Conservation (phyloP, 2,113 vertebrate genomes). For the Balaeniceps rex region DNA sequence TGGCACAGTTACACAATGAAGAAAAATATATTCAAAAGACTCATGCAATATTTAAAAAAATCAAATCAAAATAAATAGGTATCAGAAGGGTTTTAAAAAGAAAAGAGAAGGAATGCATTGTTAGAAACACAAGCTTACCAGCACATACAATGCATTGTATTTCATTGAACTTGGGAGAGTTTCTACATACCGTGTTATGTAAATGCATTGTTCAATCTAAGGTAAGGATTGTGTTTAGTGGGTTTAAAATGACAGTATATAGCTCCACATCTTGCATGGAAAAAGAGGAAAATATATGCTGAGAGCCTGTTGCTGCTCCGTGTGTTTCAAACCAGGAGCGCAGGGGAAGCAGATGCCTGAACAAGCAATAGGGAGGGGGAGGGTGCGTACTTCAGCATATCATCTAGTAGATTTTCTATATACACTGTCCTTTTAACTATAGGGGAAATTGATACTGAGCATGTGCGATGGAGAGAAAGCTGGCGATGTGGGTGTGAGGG, state of each 20-base stretch:
- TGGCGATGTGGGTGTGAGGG: slow-evolving; percentile 80
- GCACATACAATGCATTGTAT: slow-evolving; percentile 80
- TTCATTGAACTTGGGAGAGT: slow-evolving; percentile 62
- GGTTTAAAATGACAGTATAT: slow-evolving; percentile 86
- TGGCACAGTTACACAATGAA: slow-evolving; percentile 69
- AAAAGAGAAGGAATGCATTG: slow-evolving; percentile 63
- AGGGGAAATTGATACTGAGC: slow-evolving; percentile 69
- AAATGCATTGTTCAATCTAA: slow-evolving; percentile 78
- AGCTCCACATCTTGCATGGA: slow-evolving; percentile 48
- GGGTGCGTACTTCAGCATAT: slow-evolving; percentile 57
- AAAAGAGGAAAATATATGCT: slow-evolving; percentile 55
- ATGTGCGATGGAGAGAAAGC: slow-evolving; percentile 82
- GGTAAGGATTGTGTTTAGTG: slow-evolving; percentile 73
- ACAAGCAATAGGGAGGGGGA: slow-evolving; percentile 55
- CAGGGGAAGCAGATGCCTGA: slow-evolving; percentile 61
- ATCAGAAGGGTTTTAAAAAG: slow-evolving; percentile 54
- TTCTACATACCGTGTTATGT: slow-evolving; percentile 49
- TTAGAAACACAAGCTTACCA: slow-evolving; percentile 77
- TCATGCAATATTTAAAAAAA: slow-evolving; percentile 75
- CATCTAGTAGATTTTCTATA: slow-evolving; percentile 59
- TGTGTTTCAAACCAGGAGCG: slow-evolving; percentile 49
- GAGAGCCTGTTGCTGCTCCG: slow-evolving; percentile 60
- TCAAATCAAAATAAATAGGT: slow-evolving; percentile 38
- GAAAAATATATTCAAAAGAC: slow-evolving; percentile 54
- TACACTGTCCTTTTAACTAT: slow-evolving; percentile 82